Evolutionary conservation across 2,113 vertebrate species (phyloP).

Genomic region (Malurus alboscapulatus): DNA sequence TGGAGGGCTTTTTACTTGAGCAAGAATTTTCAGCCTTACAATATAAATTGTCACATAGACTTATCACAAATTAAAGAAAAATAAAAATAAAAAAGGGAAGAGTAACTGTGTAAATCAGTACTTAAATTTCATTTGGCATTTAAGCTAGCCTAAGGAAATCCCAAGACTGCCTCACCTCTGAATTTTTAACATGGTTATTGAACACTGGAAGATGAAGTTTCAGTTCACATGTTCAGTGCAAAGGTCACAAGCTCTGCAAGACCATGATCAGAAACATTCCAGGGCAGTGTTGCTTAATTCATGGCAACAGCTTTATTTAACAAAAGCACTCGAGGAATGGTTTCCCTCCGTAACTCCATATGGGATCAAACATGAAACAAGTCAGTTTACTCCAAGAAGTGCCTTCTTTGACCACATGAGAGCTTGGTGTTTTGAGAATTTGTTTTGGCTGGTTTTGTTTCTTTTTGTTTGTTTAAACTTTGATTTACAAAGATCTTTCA

Average conservation of each 20-base stretch:
- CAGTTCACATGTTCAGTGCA: constrained; percentile 61
- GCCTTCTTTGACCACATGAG: constrained; percentile 34
- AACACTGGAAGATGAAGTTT: constrained; percentile 64
- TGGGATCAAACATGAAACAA: constrained; percentile 59
- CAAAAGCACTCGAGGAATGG: constrained; percentile 65
- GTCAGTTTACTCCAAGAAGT: constrained; percentile 37
- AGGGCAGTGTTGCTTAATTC: constrained; percentile 66
- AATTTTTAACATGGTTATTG: constrained; percentile 59
- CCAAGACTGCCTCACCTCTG: constrained; percentile 51
- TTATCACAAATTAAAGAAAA: not conserved
- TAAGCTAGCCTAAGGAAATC: constrained; percentile 61
- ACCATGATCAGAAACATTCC: constrained; percentile 68
- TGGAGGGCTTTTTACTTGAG: not conserved
- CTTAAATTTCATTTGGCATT: constrained; percentile 41
- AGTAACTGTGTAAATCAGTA: not conserved
- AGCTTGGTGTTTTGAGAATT: constrained; percentile 14
- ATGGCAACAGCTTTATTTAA: constrained; percentile 63
- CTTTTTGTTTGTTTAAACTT: constrained; percentile 15
- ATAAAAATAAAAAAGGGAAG: not conserved
- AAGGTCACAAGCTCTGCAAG: constrained; percentile 65
- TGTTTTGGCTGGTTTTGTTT: constrained; percentile 11
- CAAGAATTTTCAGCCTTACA: not conserved
- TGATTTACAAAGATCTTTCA: not conserved
- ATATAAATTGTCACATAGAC: not conserved
- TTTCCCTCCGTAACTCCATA: constrained; percentile 59